These are phyloP conservation scores for Allobates femoralis DNA, from an alignment of 2,797 vertebrate genomes.

Conservation along the genomic window DNA sequence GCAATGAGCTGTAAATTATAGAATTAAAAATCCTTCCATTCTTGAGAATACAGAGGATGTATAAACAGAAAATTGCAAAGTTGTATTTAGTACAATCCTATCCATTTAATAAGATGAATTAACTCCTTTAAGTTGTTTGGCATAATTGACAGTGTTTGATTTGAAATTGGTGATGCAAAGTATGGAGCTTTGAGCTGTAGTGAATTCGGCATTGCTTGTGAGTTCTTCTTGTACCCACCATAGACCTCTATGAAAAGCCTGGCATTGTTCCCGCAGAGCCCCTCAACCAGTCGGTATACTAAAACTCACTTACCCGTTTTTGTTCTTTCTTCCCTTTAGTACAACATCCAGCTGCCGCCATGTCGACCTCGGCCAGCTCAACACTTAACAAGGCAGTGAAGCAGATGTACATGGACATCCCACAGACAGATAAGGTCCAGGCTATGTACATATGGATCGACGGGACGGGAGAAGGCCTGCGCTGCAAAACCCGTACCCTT, in stretches of 20 bases:
- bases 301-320: constrained; percentile 26
- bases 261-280: constrained; percentile 24
- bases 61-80: too few species aligned
- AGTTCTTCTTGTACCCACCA: not conserved
- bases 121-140: not conserved
- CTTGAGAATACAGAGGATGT: too few species aligned
- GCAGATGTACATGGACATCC: constrained; percentile 91
- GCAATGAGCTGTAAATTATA: too few species aligned
- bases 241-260: not conserved
- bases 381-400: constrained; percentile 93
- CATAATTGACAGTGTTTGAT: not conserved
- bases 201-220: constrained; percentile 14
- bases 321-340: constrained; percentile 8
- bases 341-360: constrained; percentile 70
- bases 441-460: constrained; percentile 98
- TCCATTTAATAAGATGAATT: too few species aligned
- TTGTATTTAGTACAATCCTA: too few species aligned
- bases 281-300: not conserved
- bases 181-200: not conserved
- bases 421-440: constrained; percentile 91
- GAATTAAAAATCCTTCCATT: too few species aligned
- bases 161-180: not conserved
- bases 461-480: constrained; percentile 91
- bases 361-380: constrained; percentile 91
- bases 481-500: constrained; percentile 94